Base-by-base conservation (phyloP, 2,113 vertebrate genomes). In the Rhinichthys klamathensis region DNA sequence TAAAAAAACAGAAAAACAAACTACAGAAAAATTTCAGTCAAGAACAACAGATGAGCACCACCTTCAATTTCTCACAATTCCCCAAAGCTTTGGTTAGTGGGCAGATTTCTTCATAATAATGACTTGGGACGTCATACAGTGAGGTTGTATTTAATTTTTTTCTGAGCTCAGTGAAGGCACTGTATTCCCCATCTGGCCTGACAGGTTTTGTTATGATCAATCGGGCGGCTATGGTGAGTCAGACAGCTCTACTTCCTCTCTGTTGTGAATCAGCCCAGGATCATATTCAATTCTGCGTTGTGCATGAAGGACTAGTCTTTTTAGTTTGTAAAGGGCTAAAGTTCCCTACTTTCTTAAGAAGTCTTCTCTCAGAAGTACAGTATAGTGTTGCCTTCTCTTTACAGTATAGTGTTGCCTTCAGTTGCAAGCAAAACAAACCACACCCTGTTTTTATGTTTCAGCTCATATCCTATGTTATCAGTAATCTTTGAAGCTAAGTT, bases 361-460 rank as follows among this genome's bases (percentile, higher is more conserved):
- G 78, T 77, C 54, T 41, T 12, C 35, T 70, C 10, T 69, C 44
- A n/a, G n/a, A n/a, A n/a, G n/a, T 30, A 30, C 27, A 32, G 63
- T 72, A 41, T 74, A 23, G 60, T n/a, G 70, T 67, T 76, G 56
- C 60, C 6, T 65, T 67, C 23, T n/a, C n/a, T n/a, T n/a, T 30
- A 30, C 27, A 32, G 63, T 72, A 41, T 74, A 23, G 60, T n/a
- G 70, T 67, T 76, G 56, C 60, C 6, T 65, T 67, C 23, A 41
- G 56, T 35, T 76, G 32, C 21, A 67, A 65, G 44, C 70, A 74
- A 82, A 30, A 65, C 32, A 76, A 27, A 54, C n/a, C 79, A 82
- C 85, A 86, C 79, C 79, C 70, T 38, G 9, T 49, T 80, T 58
- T 86, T 76, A 60, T 82, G 58, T 16, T 73, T 86, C 8, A 51